These are phyloP conservation scores for Heterodera carotae DNA, from an alignment of 1,140 invertebrate species.

Conservation along the genomic window DNA sequence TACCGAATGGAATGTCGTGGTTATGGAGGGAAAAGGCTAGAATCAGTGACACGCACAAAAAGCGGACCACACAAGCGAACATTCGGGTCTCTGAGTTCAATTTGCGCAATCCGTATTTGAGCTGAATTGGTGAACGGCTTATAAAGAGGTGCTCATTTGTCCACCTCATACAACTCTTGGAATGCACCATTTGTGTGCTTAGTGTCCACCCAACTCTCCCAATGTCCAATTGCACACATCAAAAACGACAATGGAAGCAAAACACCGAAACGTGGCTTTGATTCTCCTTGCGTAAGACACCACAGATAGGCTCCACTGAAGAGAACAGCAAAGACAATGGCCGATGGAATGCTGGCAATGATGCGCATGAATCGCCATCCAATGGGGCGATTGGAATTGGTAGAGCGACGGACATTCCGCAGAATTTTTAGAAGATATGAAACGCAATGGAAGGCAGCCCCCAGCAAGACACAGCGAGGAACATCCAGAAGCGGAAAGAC, in stretches of 20 bases:
- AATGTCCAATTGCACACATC: conserved; percentile 55
- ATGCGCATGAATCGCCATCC: conserved; percentile 23
- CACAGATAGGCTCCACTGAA: conserved; percentile 37
- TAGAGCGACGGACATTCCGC: conserved; percentile 19
- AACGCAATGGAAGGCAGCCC: conserved; percentile 36
- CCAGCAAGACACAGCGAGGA: conserved; percentile 48
- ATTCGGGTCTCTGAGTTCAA: conserved; percentile 49
- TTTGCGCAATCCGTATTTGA: conserved; percentile 60
- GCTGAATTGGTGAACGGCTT: conserved; percentile 35
- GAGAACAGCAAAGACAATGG: conserved; percentile 31
- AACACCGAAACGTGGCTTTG: conserved; percentile 10
- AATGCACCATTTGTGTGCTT: conserved; percentile 45
- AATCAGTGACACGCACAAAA: conserved; percentile 38
- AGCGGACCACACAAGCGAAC: conserved; percentile 35
- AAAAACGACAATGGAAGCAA: conserved; percentile 44
- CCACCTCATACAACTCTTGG: conserved; percentile 48
- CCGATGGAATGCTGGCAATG: conserved; percentile 23
- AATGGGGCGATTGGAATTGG: conserved; percentile 20
- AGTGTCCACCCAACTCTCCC: conserved; percentile 57
- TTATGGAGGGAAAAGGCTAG: conserved; percentile 28
- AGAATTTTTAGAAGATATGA: conserved; percentile 39
- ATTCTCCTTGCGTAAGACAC: conserved; percentile 21
- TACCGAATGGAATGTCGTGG: conserved; percentile 37
- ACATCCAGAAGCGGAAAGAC: conserved; percentile 57
- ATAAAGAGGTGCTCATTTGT: background rate